Evolutionary conservation across 2,888 invertebrate genomes (phyloP).

Genomic region (Eupithecia exiguata): DNA sequence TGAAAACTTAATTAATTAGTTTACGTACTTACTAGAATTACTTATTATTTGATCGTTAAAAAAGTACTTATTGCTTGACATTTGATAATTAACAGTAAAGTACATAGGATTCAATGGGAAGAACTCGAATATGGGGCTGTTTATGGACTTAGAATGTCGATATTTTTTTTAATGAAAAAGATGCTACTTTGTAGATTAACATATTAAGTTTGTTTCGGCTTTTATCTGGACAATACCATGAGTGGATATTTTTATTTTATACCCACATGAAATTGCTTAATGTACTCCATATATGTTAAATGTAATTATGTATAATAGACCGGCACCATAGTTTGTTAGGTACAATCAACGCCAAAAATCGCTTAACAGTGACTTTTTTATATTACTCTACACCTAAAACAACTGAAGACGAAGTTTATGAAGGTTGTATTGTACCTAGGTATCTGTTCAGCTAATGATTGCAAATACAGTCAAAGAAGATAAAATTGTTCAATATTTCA

Average conservation of each 20-base stretch:
- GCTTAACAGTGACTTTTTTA: no score
- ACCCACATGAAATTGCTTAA: not conserved
- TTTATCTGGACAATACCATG: not conserved
- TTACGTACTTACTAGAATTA: slow-evolving; percentile 23
- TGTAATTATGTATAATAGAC: not conserved
- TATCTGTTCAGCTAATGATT: no score
- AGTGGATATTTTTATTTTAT: not conserved
- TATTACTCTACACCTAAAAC: no score
- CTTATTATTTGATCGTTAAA: slow-evolving; percentile 19
- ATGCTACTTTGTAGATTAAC: not conserved
- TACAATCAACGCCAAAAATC: not conserved
- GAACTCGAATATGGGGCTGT: not conserved
- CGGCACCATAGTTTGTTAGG: not conserved
- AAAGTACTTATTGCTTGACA: slow-evolving; percentile 20
- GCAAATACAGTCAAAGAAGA: no score
- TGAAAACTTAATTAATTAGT: slow-evolving; percentile 11
- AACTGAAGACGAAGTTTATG: no score
- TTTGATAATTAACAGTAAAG: slow-evolving; percentile 5
- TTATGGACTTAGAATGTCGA: not conserved
- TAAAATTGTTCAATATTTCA: not conserved
- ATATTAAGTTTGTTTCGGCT: not conserved
- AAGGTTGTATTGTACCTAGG: no score
- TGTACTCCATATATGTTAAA: not conserved
- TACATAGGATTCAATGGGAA: not conserved
- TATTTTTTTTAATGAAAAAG: not conserved